These are phyloP conservation scores for Aphis gossypii DNA, from an alignment of 1,140 invertebrate genomes.

Conservation along the genomic window DNA sequence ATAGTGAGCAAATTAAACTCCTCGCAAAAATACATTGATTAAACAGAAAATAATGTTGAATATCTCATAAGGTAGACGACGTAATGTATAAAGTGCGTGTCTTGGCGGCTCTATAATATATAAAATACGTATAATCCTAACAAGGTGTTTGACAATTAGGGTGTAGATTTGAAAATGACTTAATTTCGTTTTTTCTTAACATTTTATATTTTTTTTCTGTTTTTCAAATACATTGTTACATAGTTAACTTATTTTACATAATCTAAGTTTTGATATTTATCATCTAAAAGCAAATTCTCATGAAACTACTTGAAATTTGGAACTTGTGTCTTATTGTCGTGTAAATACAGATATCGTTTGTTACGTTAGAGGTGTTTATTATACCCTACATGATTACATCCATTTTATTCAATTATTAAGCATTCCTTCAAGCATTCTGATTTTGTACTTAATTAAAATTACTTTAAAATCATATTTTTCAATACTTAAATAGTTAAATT, in stretches of 20 bases:
- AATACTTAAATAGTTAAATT: neutral
- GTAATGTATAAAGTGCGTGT: conserved; percentile 46
- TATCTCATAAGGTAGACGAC: neutral
- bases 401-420: neutral
- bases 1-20: neutral
- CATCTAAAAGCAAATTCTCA: neutral
- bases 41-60: neutral
- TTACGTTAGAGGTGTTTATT: too few species aligned
- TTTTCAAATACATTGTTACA: neutral
- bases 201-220: neutral
- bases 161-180: conserved; percentile 24
- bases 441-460: neutral
- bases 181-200: conserved; percentile 22
- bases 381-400: neutral
- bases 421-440: neutral
- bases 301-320: too few species aligned
- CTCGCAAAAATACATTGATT: neutral
- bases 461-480: neutral
- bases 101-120: neutral
- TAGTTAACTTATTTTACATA: neutral
- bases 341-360: too few species aligned
- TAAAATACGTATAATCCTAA: conserved; percentile 29
- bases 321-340: too few species aligned
- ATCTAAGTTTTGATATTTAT: neutral
- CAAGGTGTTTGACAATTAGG: conserved; percentile 44